Percentiles rank a stretch among this genome's conserved stretches.
phyloP scores from a whole-genome alignment of 2,888 invertebrate species.

The Isoperla grammatica region DNA sequence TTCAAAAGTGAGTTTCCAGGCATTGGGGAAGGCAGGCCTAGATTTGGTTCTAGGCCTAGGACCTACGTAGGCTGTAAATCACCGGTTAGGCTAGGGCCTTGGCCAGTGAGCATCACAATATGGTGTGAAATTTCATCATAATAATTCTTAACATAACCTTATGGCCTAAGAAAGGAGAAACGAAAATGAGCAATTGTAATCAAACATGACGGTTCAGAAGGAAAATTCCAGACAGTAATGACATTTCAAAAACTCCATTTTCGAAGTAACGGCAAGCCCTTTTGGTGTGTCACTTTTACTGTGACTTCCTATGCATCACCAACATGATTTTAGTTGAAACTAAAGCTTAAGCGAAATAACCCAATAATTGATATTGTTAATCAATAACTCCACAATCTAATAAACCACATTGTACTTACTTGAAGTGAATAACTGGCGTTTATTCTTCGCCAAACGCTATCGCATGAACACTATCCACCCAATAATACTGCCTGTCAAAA shows the following conservation, averaged over 20 bases:
- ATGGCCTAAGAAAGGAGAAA: too few relatives aligned
- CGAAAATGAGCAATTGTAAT: background rate
- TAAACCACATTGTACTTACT: constrained; percentile 41
- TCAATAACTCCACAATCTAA: background rate
- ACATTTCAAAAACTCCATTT: constrained; percentile 1
- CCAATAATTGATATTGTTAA: background rate
- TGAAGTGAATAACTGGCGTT: constrained; percentile 47
- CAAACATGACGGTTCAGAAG: background rate
- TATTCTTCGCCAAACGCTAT: constrained; percentile 57
- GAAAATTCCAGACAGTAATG: background rate
- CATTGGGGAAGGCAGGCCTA: too few relatives aligned
- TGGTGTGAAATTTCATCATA: too few relatives aligned
- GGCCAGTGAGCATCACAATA: too few relatives aligned
- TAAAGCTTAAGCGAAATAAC: background rate
- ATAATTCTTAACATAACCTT: too few relatives aligned
- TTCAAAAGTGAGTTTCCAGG: too few relatives aligned
- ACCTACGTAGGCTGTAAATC: too few relatives aligned
- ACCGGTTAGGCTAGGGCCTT: too few relatives aligned
- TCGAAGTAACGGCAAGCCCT: constrained; percentile 3
- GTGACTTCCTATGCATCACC: background rate
- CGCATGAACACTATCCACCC: constrained; percentile 63
- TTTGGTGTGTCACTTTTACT: constrained; percentile 13
- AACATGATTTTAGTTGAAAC: background rate
- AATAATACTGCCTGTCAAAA: constrained; percentile 73
- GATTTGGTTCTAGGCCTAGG: too few relatives aligned